Conservation (phyloP, 37 sponge, comb jelly and placozoan genomes). For the Mnemiopsis leidyi region DNA sequence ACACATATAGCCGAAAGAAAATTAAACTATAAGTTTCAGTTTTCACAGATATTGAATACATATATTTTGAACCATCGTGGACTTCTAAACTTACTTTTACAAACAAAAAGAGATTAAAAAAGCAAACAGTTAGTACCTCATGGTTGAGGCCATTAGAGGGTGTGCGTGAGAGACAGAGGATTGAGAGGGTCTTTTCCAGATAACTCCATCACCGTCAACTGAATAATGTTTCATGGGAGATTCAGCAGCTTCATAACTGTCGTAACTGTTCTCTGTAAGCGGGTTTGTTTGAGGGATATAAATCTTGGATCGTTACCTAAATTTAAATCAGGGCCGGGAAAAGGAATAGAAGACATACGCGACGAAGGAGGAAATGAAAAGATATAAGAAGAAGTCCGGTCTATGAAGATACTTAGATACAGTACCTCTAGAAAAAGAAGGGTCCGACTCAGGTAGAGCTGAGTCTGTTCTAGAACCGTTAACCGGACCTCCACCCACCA, state of each 20-base stretch:
- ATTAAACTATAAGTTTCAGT: no score
- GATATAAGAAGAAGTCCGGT: not conserved
- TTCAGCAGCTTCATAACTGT: slow-evolving; percentile 15
- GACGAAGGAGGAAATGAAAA: not conserved
- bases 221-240: slow-evolving; percentile 33
- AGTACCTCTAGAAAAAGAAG: slow-evolving; percentile 8
- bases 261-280: slow-evolving; percentile 9
- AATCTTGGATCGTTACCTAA: no score
- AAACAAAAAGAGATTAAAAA: no score
- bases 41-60: no score
- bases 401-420: no score
- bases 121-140: not conserved
- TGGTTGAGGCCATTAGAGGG: not conserved
- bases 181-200: slow-evolving; percentile 8
- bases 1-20: no score
- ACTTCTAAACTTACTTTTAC: no score
- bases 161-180: not conserved
- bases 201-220: slow-evolving; percentile 44
- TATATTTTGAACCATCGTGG: no score
- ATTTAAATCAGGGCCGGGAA: not conserved
- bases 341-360: not conserved
- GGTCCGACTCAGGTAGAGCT: slow-evolving; percentile 32
- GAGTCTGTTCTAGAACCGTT: slow-evolving; percentile 25
- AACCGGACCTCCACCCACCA: not conserved
- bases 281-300: not conserved